These are phyloP conservation scores for Mesoligia furuncula DNA, from an alignment of 2,888 invertebrate genomes.

Conservation along the genomic window DNA sequence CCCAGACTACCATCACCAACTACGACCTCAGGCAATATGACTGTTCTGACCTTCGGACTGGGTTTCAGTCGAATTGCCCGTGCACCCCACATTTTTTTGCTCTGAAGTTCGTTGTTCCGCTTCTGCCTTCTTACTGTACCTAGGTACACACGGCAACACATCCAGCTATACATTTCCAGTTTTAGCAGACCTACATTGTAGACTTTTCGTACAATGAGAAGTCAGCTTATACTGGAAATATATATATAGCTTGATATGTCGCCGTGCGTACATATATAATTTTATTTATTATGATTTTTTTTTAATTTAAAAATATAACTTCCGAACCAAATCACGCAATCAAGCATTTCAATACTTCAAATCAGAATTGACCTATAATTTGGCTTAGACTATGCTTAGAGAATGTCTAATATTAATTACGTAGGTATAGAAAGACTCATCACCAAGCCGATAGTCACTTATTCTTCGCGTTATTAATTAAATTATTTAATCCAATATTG, in stretches of 20 bases:
- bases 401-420: too few species aligned
- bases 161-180: not conserved
- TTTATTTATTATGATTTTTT: not conserved
- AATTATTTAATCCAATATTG: not conserved
- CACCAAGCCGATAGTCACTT: not conserved
- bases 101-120: not conserved
- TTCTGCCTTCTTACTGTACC: not conserved
- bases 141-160: not conserved
- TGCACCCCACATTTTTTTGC: not conserved
- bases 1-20: not conserved
- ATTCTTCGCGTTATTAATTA: not conserved
- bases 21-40: not conserved
- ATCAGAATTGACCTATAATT: not conserved
- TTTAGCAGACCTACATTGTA: not conserved
- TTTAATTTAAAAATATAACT: too few species aligned
- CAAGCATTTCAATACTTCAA: too few species aligned
- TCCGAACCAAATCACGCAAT: too few species aligned
- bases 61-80: not conserved
- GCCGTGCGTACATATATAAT: not conserved
- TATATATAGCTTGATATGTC: too few species aligned
- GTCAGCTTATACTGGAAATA: not conserved
- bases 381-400: not conserved
- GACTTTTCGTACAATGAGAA: not conserved
- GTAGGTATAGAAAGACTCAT: too few species aligned
- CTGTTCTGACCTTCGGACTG: not conserved